Evolutionary conservation across 1,140 invertebrate genomes (phyloP).

Genomic region (Zaprionus ghesquierei): DNA sequence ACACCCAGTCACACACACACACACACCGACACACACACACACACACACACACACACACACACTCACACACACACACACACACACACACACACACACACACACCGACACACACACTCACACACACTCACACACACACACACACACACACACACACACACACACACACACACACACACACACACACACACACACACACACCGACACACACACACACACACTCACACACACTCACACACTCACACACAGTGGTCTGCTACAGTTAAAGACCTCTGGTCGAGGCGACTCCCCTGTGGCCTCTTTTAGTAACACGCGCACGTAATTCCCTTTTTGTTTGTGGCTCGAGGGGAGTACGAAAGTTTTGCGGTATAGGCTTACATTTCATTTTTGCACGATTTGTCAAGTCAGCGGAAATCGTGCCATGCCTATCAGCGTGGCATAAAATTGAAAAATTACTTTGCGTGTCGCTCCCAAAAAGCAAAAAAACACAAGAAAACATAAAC

Average conservation of each 20-base stretch:
- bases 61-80: background rate
- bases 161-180: background rate
- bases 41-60: background rate
- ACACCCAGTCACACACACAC: background rate
- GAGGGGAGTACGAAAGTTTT: constrained; percentile 39
- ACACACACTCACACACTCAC: background rate
- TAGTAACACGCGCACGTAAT: constrained; percentile 68
- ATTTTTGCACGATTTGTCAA: constrained; percentile 81
- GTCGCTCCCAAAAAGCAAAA: constrained; percentile 29
- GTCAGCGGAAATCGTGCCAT: constrained; percentile 80
- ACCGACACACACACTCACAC: background rate
- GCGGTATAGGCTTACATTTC: constrained; percentile 71
- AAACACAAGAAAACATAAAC: constrained; percentile 22
- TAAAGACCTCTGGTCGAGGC: background rate
- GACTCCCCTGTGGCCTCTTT: constrained; percentile 41
- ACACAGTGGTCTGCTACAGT: background rate
- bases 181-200: background rate
- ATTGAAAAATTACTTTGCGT: constrained; percentile 80
- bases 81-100: background rate
- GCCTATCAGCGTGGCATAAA: constrained; percentile 76
- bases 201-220: background rate
- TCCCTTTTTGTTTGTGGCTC: constrained; percentile 9
- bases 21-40: background rate
- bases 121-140: background rate
- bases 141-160: background rate